Conservation (phyloP, 2,888 invertebrate species). For the Drosophila histrio region DNA sequence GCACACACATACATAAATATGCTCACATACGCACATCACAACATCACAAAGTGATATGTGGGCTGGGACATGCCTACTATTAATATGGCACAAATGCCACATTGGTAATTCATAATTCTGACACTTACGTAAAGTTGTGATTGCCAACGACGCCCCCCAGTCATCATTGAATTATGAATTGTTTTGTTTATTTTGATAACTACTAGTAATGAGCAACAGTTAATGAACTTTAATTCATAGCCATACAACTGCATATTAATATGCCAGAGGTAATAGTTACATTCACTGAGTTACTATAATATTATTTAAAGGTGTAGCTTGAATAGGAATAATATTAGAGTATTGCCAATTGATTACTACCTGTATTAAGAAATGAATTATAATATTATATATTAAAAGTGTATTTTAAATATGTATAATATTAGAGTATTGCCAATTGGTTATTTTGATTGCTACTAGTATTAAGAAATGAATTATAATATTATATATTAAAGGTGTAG, state of each 20-base stretch:
- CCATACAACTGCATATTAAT: neutral
- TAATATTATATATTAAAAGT: too few relatives aligned
- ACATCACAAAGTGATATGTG: conserved; percentile 22
- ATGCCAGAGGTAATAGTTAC: neutral
- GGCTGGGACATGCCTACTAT: conserved; percentile 46
- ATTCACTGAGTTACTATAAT: neutral
- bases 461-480: too few relatives aligned
- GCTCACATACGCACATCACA: neutral
- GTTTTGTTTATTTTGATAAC: conserved; percentile 7
- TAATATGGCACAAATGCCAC: conserved; percentile 43
- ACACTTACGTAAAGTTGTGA: conserved; percentile 40
- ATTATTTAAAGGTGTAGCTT: neutral
- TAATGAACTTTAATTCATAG: conserved; percentile 9
- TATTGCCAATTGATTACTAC: too few relatives aligned
- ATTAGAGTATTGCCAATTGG: too few relatives aligned
- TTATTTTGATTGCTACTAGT: too few relatives aligned
- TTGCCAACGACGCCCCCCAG: conserved; percentile 28
- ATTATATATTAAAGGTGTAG: too few relatives aligned
- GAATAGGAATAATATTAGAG: neutral
- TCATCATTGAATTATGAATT: neutral
- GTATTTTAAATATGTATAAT: too few relatives aligned
- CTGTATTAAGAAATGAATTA: too few relatives aligned
- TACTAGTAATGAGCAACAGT: neutral
- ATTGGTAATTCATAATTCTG: conserved; percentile 62
- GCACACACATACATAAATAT: neutral